phyloP scores from a whole-genome alignment of 2,797 vertebrate genomes.

The Mallotus villosus region DNA sequence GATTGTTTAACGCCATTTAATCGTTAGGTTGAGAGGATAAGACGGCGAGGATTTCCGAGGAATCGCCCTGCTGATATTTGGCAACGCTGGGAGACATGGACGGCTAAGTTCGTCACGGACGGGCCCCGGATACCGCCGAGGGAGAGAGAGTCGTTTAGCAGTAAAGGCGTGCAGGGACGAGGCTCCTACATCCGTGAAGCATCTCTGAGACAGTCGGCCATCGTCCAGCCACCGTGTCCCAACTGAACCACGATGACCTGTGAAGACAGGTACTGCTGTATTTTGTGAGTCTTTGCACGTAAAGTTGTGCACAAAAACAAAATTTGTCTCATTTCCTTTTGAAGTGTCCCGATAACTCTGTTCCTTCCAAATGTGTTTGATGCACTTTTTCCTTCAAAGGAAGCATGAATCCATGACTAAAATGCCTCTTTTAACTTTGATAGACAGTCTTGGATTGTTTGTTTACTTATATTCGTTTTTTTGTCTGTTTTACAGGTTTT shows the following conservation, averaged over 20 bases:
- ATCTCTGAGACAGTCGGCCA: background rate
- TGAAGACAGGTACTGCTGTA: background rate
- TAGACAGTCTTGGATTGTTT: constrained; percentile 33
- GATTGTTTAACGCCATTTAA: background rate
- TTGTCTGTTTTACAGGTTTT: too few relatives aligned
- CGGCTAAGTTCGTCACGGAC: background rate
- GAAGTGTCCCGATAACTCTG: constrained; percentile 22
- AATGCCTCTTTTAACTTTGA: constrained; percentile 24
- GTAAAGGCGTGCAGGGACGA: too few relatives aligned
- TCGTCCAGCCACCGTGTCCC: background rate
- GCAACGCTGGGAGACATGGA: background rate
- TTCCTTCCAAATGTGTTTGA: constrained; percentile 13
- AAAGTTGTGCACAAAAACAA: constrained; percentile 19
- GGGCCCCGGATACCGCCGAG: too few relatives aligned
- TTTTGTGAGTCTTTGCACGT: background rate
- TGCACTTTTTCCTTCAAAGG: constrained; percentile 8
- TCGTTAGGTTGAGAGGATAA: constrained; percentile 18
- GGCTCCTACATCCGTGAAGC: background rate
- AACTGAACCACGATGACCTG: background rate
- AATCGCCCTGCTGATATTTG: background rate
- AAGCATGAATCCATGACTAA: constrained; percentile 10
- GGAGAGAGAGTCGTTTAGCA: too few relatives aligned
- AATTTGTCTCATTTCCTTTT: constrained; percentile 21
- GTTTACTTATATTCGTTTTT: constrained; percentile 32
- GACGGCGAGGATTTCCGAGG: background rate